These are phyloP conservation scores for Habrosyne pyritoides DNA, from an alignment of 2,888 invertebrate species.

Conservation along the genomic window DNA sequence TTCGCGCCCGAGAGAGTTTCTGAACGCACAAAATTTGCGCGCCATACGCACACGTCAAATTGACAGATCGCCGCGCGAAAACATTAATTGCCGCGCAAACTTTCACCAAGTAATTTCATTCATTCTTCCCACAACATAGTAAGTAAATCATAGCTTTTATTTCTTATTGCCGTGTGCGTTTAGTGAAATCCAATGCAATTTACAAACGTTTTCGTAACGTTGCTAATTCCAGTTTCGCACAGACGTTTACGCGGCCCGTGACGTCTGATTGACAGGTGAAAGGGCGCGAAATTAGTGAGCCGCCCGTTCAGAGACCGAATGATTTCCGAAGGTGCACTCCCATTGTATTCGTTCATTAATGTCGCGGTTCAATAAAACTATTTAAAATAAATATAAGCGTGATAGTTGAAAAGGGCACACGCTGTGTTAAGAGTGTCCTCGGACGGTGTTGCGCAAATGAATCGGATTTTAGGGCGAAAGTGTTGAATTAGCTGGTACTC, in stretches of 20 bases:
- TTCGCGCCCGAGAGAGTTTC: constrained; percentile 22
- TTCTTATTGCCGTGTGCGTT: constrained; percentile 43
- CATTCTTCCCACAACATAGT: constrained; percentile 41
- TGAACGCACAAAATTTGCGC: constrained; percentile 42
- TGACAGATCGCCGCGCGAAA: constrained; percentile 68
- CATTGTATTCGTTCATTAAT: constrained; percentile 49
- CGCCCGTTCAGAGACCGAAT: constrained; percentile 42
- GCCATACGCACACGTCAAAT: constrained; percentile 51
- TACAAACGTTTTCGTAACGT: constrained; percentile 50
- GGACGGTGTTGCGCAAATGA: constrained; percentile 52
- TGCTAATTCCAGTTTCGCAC: constrained; percentile 58
- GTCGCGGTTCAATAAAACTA: constrained; percentile 38
- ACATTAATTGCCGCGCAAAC: constrained; percentile 51
- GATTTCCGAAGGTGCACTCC: constrained; percentile 35
- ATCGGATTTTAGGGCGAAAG: constrained; percentile 68
- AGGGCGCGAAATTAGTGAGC: constrained; percentile 77
- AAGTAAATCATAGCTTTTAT: constrained; percentile 61
- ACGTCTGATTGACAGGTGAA: constrained; percentile 80
- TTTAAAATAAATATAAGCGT: constrained; percentile 23
- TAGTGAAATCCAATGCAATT: constrained; percentile 57
- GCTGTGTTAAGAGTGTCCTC: constrained; percentile 49
- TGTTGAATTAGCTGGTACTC: constrained; percentile 73
- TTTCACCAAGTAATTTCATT: constrained; percentile 52
- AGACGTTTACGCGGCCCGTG: constrained; percentile 49
- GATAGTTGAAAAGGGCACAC: constrained; percentile 53